Conservation (phyloP, 1,140 invertebrate species). For the Brachystomella parvula region DNA sequence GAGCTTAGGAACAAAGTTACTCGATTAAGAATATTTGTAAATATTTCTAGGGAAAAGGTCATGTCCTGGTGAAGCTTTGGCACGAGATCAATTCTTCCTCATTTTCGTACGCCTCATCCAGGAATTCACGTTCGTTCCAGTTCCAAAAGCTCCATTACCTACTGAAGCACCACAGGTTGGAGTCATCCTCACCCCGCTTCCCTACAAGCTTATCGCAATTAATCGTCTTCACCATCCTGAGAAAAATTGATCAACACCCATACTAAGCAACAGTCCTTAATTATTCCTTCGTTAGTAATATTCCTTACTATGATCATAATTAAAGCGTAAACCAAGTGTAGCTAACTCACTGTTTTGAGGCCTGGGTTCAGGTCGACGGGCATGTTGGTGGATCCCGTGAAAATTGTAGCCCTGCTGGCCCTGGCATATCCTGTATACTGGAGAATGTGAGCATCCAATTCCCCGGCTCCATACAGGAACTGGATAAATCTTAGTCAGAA, state of each 20-base stretch:
- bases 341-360: too few relatives aligned
- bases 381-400: too few relatives aligned
- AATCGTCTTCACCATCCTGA: neutral
- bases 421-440: too few relatives aligned
- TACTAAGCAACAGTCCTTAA: neutral
- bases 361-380: too few relatives aligned
- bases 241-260: too few relatives aligned
- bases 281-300: too few relatives aligned
- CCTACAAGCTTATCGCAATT: constrained; percentile 15
- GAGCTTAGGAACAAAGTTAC: neutral
- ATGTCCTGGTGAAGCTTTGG: constrained; percentile 36
- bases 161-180: constrained; percentile 25
- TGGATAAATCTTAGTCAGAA: too few relatives aligned
- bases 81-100: constrained; percentile 31
- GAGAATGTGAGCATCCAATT: too few relatives aligned
- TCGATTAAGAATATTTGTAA: neutral
- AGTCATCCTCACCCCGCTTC: constrained; percentile 29
- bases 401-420: too few relatives aligned
- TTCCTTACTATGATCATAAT: too few relatives aligned
- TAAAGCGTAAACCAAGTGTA: too few relatives aligned
- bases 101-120: constrained; percentile 31
- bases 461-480: too few relatives aligned
- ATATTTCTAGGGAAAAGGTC: constrained; percentile 27
- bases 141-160: constrained; percentile 9
- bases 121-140: constrained; percentile 24